phyloP scores from a whole-genome alignment of 2,113 vertebrate species.

The Conger conger region DNA sequence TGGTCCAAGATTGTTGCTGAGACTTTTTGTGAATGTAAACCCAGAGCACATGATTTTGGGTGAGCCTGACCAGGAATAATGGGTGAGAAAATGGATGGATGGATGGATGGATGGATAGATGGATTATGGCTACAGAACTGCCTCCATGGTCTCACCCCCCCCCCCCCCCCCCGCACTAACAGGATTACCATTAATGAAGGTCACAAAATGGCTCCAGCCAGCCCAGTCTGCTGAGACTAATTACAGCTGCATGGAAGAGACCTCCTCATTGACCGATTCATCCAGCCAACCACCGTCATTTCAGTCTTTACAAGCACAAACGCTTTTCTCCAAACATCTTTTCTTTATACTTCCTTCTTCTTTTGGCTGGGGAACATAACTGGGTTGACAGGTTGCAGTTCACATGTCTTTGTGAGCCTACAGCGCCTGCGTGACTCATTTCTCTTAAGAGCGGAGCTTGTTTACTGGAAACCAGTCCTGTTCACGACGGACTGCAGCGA shows the following conservation, averaged over 20 bases:
- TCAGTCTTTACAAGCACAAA: not conserved
- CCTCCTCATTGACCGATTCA: constrained; percentile 39
- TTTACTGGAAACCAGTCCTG: not conserved
- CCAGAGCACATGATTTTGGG: too few species aligned
- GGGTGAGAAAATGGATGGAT: too few species aligned
- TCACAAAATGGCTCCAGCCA: constrained; percentile 51
- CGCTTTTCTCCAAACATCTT: not conserved
- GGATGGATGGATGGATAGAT: too few species aligned
- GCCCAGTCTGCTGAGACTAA: constrained; percentile 53
- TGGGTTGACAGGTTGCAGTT: not conserved
- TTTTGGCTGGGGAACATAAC: constrained; percentile 6
- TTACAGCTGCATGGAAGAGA: constrained; percentile 47
- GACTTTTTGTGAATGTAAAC: too few species aligned
- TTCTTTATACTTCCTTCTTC: too few species aligned
- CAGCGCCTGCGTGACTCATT: not conserved
- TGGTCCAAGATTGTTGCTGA: not conserved
- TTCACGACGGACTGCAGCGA: not conserved
- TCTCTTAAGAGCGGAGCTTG: not conserved
- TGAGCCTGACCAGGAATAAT: too few species aligned
- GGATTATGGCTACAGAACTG: not conserved
- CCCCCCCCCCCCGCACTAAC: constrained; percentile 51
- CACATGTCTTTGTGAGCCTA: not conserved
- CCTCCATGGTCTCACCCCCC: not conserved
- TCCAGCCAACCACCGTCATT: constrained; percentile 33
- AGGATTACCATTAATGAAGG: constrained; percentile 65